Percentiles rank a stretch among this genome's conserved stretches.
These are phyloP conservation scores for Typhlomys cinereus DNA, from an alignment of 2,113 vertebrate genomes.

Conservation along the genomic window DNA sequence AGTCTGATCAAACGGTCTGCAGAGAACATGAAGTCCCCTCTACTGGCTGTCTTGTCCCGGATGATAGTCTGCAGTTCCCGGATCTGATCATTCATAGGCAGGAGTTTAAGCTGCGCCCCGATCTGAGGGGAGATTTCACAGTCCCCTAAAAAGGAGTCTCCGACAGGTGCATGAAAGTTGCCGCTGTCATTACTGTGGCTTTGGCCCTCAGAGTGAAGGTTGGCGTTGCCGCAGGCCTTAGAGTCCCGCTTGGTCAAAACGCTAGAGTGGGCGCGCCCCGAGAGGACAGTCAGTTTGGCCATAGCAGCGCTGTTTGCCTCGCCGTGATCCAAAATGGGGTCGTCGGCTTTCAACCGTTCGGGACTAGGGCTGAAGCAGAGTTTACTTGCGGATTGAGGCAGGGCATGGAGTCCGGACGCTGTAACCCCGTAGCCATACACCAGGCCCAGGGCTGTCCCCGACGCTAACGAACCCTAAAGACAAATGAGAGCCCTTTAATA, in stretches of 20 bases:
- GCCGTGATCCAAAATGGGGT: not conserved
- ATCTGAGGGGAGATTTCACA: constrained; percentile 71
- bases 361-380: constrained; percentile 74
- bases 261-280: not conserved
- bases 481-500: not conserved
- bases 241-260: not conserved
- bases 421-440: constrained; percentile 70
- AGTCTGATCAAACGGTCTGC: constrained; percentile 91
- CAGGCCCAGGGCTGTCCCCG: not conserved
- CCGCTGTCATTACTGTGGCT: not conserved
- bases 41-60: constrained; percentile 89
- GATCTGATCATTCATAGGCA: constrained; percentile 95
- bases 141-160: constrained; percentile 58
- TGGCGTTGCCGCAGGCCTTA: not conserved
- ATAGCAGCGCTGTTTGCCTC: not conserved
- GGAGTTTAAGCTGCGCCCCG: constrained; percentile 90
- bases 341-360: constrained; percentile 33
- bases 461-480: not conserved
- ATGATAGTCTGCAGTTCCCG: constrained; percentile 95
- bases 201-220: constrained; percentile 11
- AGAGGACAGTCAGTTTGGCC: constrained; percentile 33
- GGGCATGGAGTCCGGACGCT: constrained; percentile 84
- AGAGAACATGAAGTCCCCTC: not conserved
- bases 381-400: constrained; percentile 89
- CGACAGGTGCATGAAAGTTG: constrained; percentile 21